These are phyloP conservation scores for Hydropsyche betteni DNA, from an alignment of 2,888 invertebrate genomes.

Conservation along the genomic window DNA sequence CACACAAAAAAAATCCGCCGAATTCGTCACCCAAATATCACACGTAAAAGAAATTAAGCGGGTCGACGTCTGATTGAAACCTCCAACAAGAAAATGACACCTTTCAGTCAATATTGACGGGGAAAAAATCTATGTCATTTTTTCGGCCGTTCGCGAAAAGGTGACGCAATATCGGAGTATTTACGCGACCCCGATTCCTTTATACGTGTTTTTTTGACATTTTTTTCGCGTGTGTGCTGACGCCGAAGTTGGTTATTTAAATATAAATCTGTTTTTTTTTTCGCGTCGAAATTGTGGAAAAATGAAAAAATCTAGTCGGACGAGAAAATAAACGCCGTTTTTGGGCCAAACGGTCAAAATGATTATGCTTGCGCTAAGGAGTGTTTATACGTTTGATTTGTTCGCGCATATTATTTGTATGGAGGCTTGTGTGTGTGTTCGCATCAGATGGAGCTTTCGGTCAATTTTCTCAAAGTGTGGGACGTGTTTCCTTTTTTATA, in stretches of 20 bases:
- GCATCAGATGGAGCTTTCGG: neutral
- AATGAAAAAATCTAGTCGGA: conserved; percentile 28
- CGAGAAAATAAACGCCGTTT: conserved; percentile 23
- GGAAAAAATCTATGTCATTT: conserved; percentile 23
- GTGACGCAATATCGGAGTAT: neutral
- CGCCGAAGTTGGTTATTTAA: conserved; percentile 10
- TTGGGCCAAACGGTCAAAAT: conserved; percentile 32
- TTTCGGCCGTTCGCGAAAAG: neutral
- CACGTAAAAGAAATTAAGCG: too few species aligned
- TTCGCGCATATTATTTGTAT: neutral
- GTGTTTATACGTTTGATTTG: conserved; percentile 26
- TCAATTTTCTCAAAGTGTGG: conserved; percentile 20
- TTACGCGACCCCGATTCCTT: conserved; percentile 21
- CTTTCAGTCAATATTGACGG: neutral
- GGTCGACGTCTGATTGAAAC: too few species aligned
- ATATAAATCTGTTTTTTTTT: conserved; percentile 2
- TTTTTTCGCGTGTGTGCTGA: neutral
- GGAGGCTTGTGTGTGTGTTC: too few species aligned
- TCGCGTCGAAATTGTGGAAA: neutral
- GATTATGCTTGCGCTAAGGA: conserved; percentile 15
- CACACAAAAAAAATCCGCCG: too few species aligned
- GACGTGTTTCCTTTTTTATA: neutral
- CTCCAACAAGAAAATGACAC: conserved; percentile 2
- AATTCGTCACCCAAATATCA: too few species aligned
- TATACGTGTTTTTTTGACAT: too few species aligned